Evolutionary conservation across 2,113 vertebrate genomes (phyloP).

Genomic region (Progne subis): DNA sequence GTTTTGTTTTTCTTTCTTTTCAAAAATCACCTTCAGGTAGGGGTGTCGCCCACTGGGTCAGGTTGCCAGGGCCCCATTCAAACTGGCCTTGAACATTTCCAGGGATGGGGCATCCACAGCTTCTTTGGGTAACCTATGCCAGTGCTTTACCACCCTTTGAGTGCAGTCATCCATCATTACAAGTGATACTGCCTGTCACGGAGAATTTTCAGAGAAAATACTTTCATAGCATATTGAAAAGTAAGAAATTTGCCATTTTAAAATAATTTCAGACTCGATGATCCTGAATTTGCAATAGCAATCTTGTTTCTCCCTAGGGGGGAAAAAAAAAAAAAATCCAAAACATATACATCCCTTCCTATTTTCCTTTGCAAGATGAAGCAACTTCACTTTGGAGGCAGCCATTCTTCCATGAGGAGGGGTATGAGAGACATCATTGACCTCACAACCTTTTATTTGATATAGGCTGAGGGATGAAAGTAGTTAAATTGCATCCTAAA

Average conservation of each 20-base stretch:
- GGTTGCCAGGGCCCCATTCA: background rate
- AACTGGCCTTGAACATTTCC: background rate
- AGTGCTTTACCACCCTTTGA: background rate
- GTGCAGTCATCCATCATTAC: background rate
- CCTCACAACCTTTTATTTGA: background rate
- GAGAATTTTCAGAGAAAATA: background rate
- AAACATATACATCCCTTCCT: accelerated
- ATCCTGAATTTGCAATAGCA: background rate
- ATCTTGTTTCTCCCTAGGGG: background rate
- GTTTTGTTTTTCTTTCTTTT: too few species aligned
- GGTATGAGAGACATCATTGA: background rate
- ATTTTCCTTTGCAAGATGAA: background rate
- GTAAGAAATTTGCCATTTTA: background rate
- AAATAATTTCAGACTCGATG: background rate
- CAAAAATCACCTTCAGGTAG: too few species aligned
- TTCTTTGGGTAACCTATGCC: background rate
- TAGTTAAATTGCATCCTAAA: accelerated
- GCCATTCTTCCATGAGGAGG: background rate
- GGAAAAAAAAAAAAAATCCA: background rate
- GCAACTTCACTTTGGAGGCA: background rate
- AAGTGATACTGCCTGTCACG: background rate
- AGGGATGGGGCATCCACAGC: background rate
- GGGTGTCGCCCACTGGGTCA: background rate
- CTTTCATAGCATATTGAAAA: background rate
- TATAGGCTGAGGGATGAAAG: background rate